Base-by-base conservation (phyloP, 2,113 vertebrate genomes). In the Macquaria australasica region DNA sequence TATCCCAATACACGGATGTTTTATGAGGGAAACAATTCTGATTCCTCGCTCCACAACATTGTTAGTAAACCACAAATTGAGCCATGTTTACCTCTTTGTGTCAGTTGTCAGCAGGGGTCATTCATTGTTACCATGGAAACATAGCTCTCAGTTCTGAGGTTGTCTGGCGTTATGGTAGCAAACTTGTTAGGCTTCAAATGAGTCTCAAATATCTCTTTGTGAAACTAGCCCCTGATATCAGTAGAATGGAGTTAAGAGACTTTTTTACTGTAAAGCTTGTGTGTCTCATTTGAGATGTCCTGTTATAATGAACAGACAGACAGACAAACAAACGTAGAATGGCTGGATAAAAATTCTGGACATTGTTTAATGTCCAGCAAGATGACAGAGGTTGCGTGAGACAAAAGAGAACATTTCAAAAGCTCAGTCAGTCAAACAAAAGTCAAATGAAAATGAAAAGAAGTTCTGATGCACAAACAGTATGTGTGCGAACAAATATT, bases 51-150 rank as follows among this genome's bases (percentile, higher is more conserved):
- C n/a, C 15, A 39, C 21, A 31, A 58, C 62, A 43, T 11, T 74
- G 67, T 80, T 62, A 67, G 31, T 48, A 51, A 79, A 67, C 39
- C 74, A 82, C 88, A 73, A 73, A 56, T 28, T 74, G 73, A 72
- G 53, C 39, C 21, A 14, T 58, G 48, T 79, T 73, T 85, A 58
- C 34, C 50, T 62, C 64, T 48, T 55, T n/a, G 8, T 45, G 71
- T 39, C 34, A 85, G 41, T 14, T 64, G 63, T 71, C 77, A 70
- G 73, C 28, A 28, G 66, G 60, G 34, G 21, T 70, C 39, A 64
- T 45, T 39, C 67, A 16, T 1, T 59, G 63, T 89, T 81, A 69
- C 84, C 41, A 80, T 73, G 67, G 87, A 68, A 79, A 83, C 77
- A 12, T 8, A 59, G 55, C 77, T 69, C 50, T 45, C 45, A 23